Conservation (phyloP, 1,140 invertebrate genomes). For the Tetramorium alpestre region DNA sequence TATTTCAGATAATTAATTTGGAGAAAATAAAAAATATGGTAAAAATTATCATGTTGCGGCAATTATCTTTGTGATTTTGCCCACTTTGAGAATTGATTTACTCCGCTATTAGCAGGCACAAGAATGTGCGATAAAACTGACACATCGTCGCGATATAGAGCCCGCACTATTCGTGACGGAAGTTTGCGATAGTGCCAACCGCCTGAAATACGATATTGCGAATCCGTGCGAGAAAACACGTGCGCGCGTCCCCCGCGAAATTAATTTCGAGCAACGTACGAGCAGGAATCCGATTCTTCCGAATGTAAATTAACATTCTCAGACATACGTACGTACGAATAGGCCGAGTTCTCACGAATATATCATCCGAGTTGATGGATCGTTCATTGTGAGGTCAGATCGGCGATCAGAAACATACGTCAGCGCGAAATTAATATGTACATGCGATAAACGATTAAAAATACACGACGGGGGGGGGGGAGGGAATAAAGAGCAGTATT, state of each 20-base stretch:
- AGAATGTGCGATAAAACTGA: conserved; percentile 26
- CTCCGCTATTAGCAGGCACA: not conserved
- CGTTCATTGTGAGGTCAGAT: not conserved
- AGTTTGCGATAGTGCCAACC: conserved; percentile 27
- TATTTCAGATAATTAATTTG: too few species aligned
- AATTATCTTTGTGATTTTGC: not conserved
- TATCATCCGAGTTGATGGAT: not conserved
- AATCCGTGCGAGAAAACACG: conserved; percentile 14
- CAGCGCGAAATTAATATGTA: not conserved
- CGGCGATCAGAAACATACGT: not conserved
- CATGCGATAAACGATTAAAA: not conserved
- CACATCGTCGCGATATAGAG: conserved; percentile 4
- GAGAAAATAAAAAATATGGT: not conserved
- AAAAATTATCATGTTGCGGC: not conserved
- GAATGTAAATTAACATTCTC: conserved; percentile 9
- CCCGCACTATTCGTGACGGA: not conserved
- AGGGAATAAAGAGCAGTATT: not conserved
- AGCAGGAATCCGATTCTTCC: not conserved
- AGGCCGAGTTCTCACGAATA: not conserved
- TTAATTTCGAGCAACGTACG: conserved; percentile 25
- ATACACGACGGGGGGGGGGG: not conserved
- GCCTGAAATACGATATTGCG: conserved; percentile 19
- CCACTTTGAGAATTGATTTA: not conserved
- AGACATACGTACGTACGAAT: not conserved
- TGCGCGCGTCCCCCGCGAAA: not conserved